These are phyloP conservation scores for Bombus picipes DNA, from an alignment of 1,140 invertebrate species.

Conservation along the genomic window DNA sequence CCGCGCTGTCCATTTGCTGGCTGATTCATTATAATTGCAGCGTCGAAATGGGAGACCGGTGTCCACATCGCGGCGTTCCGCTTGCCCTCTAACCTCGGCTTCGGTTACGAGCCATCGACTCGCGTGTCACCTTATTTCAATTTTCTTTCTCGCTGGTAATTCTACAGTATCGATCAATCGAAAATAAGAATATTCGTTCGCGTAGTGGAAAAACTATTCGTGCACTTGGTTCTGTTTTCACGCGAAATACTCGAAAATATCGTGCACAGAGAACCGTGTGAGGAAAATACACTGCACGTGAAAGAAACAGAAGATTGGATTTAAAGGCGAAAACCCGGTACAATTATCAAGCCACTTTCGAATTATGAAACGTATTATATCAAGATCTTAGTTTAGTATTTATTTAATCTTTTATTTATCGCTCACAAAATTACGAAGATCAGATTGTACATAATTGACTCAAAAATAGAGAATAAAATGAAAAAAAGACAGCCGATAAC, in stretches of 20 bases:
- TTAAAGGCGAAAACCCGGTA: neutral
- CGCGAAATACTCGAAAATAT: neutral
- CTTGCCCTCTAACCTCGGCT: neutral
- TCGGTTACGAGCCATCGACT: neutral
- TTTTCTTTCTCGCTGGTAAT: neutral
- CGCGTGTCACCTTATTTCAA: neutral
- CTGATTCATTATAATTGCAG: constrained; percentile 74
- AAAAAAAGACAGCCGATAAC: neutral
- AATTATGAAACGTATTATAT: neutral
- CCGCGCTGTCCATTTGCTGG: constrained; percentile 66
- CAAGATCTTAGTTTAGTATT: no score
- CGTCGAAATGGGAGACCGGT: constrained; percentile 44
- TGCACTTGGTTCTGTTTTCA: neutral
- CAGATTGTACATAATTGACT: neutral
- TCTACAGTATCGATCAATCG: neutral
- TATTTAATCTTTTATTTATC: no score
- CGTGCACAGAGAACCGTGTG: no score
- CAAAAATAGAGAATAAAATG: neutral
- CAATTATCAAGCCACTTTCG: neutral
- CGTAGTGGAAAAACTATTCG: no score
- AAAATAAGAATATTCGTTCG: neutral
- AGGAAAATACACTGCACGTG: neutral
- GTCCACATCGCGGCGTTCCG: neutral
- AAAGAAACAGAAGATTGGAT: neutral
- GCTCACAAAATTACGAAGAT: no score